Evolutionary conservation across 2,113 vertebrate species (phyloP), one percentile per base, ranked within the genome.

Genomic region (Crotalus viridis): DNA sequence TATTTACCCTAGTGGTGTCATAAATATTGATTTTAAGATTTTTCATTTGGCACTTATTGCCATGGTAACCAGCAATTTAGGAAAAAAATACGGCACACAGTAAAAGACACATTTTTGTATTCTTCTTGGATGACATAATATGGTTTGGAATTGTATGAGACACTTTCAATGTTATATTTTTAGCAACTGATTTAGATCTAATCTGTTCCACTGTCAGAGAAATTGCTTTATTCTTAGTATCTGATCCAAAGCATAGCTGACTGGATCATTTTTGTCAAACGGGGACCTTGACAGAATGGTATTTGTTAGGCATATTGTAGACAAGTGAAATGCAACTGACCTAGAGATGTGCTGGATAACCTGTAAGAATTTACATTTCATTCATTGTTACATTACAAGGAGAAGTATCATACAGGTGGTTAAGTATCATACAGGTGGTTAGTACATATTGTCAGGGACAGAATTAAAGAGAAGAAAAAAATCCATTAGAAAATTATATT

Each of bases 111-210:
- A 43, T 86, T 85, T 93, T 85, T 54, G 26, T 54, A 81, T 48
- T 90, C 12, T 90, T 85, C 89, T 81, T 86, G 55, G 88, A 90
- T 93, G 88, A 90, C 74, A 93, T 81, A 93, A 93, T 93, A 56
- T 93, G 92, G 55, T 56, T 89, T 86, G 89, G 92, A 48, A 86
- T 61, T 90, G 92, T 90, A 89, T 90, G 74, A 89, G 92, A 74
- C 52, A 64, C 24, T 86, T 85, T 93, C 74, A 93, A 54, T 90
- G 89, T 90, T 61, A 86, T 93, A 93, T 93, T 93, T 93, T 93
- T 93, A 93, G 92, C 43, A 89, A 90, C 74, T 64, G 28, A 52
- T 93, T 89, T 86, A 86, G 55, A 89, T 90, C 55, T 93, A 90
- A 86, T 90, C 88, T 85, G 55, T 90, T 93, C 46, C 55, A 8